A percentile compares a stretch with the other conserved stretches of the same genome.
These are phyloP conservation scores for Carcharodon carcharias DNA, from an alignment of 2,797 vertebrate genomes.

Conservation along the genomic window DNA sequence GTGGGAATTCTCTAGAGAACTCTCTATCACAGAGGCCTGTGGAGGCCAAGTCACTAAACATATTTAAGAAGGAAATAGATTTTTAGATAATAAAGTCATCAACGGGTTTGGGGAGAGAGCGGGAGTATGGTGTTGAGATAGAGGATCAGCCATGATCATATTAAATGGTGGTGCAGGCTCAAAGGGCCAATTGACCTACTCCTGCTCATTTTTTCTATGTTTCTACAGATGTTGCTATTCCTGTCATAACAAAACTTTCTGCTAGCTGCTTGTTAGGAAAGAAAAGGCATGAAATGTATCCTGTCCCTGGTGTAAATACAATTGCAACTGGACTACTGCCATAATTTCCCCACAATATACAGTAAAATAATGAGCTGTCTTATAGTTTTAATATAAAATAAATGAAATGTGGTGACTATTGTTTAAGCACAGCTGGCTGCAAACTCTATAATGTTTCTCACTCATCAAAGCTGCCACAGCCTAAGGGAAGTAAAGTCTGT, in stretches of 20 bases:
- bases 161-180: too few relatives aligned
- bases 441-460: background rate
- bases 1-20: too few relatives aligned
- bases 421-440: background rate
- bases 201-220: background rate
- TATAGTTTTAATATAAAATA: background rate
- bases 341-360: background rate
- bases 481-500: background rate
- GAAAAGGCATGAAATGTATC: background rate
- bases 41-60: too few relatives aligned
- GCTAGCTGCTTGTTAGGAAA: background rate
- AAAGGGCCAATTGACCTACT: too few relatives aligned
- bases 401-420: background rate
- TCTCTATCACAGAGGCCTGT: too few relatives aligned
- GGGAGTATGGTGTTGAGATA: too few relatives aligned
- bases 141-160: too few relatives aligned
- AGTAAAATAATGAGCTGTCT: background rate
- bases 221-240: background rate
- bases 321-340: background rate
- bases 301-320: background rate
- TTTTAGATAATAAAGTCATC: too few relatives aligned
- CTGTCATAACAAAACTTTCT: background rate
- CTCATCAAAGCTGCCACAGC: background rate
- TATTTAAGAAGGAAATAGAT: too few relatives aligned
- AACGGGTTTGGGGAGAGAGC: too few relatives aligned